Base-by-base conservation (phyloP, 2,797 vertebrate genomes). In the Telmatherina bonti region DNA sequence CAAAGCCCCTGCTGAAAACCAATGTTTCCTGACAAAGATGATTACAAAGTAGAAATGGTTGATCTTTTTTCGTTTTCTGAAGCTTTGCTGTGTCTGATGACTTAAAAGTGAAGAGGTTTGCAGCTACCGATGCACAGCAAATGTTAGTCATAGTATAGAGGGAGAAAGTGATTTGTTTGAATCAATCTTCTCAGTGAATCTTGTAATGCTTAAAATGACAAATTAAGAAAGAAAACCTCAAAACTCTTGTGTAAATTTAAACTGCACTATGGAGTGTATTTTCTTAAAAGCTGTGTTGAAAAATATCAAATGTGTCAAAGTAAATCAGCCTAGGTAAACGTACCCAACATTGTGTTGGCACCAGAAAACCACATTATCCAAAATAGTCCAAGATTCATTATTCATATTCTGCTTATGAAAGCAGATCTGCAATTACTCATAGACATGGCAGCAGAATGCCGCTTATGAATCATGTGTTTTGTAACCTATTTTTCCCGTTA, bases 381-480 rank as follows among this genome's bases (percentile, higher is more conserved):
- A 72, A 78, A 75, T 85, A 81, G 77, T 69, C 51, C 62, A 36
- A 22, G 70, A 72, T 74, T 70, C 27, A 79, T 85, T 78, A 68
- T 74, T 66, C 78, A 74, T 63, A 67, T 68, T 78, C 36, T 61
- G 58, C 43, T 82, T 65, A 79, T 76, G 66, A 82, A 79, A 81
- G 76, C 74, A 60, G 55, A 78, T 30, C 38, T 33, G 51, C 65
- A 78, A 76, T 88, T 87, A 87, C 72, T 90, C 87, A 88, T 82
- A 83, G 67, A 58, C 63, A 35, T 30, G 49, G 66, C 74, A 83
- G 76, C 82, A 79, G 78, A 76, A 73, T 78, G 71, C 57, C 67
- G 68, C 67, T 31, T 38, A 75, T 89, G 85, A 90, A 78, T 89
- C 83, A 89, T 77, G 59, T 65, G 79, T 78, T 88, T 81, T 79